Evolutionary conservation across 2,888 invertebrate genomes (phyloP).

Genomic region (Xestoiulus laeticollis): DNA sequence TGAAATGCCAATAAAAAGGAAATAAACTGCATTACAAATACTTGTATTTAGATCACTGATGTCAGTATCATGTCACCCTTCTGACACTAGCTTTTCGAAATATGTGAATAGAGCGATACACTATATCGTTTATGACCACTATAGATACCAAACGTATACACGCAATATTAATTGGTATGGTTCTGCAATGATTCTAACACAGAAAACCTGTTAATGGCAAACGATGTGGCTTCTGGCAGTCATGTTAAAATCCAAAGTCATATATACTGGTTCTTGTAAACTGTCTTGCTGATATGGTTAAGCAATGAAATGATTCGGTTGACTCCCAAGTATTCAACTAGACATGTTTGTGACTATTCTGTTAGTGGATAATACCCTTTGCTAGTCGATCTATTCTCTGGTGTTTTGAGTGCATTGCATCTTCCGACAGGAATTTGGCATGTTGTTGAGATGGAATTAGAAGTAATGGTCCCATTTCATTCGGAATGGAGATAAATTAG

Average conservation of each 20-base stretch:
- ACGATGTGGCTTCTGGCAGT: too few relatives aligned
- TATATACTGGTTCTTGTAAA: background rate
- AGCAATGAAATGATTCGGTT: background rate
- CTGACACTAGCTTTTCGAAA: too few relatives aligned
- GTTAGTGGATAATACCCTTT: background rate
- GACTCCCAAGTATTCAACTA: background rate
- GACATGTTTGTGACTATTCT: background rate
- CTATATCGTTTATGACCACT: too few relatives aligned
- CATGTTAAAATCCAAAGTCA: background rate
- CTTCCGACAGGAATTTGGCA: background rate
- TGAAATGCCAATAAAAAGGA: background rate
- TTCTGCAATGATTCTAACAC: too few relatives aligned
- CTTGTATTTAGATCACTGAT: background rate
- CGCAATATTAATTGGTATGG: too few relatives aligned
- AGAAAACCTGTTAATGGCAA: too few relatives aligned
- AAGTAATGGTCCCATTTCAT: background rate
- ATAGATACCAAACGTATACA: too few relatives aligned
- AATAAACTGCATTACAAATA: background rate
- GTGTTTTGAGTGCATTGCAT: background rate
- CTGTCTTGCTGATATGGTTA: background rate
- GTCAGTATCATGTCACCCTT: too few relatives aligned
- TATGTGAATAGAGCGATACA: too few relatives aligned
- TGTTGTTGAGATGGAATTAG: slow-evolving; percentile 28
- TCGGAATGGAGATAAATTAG: background rate
- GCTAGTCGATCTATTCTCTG: background rate